These are phyloP conservation scores for Pocillopora grandis DNA, from an alignment of 92 coral and sea anemone genomes.

Conservation along the genomic window DNA sequence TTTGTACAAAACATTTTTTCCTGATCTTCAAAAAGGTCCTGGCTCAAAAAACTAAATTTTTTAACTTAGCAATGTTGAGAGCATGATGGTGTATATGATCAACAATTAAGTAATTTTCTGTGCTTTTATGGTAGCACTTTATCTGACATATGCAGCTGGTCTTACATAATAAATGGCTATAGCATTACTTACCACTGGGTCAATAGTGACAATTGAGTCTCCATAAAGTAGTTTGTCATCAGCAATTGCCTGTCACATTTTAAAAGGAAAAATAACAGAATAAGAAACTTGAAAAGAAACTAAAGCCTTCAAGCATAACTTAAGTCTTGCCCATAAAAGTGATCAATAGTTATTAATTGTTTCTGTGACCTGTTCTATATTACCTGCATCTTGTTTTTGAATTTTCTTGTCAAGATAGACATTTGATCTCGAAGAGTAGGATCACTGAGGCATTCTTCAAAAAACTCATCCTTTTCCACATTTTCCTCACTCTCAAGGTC, in stretches of 20 bases:
- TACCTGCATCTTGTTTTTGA: slow-evolving; percentile 80
- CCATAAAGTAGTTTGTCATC: slow-evolving; percentile 87
- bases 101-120: too few species aligned
- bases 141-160: not conserved
- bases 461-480: slow-evolving; percentile 82
- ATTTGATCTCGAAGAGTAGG: slow-evolving; percentile 90
- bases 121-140: too few species aligned
- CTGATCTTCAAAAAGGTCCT: not conserved
- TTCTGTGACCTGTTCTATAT: not conserved
- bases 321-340: too few species aligned
- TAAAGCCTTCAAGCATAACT: not conserved
- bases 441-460: slow-evolving; percentile 87
- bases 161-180: not conserved
- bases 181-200: slow-evolving; percentile 77
- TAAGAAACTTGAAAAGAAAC: too few species aligned
- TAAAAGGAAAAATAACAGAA: not conserved
- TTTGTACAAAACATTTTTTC: not conserved
- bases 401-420: slow-evolving; percentile 83
- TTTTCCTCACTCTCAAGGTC: slow-evolving; percentile 85
- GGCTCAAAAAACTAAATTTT: not conserved
- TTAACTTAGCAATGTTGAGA: too few species aligned
- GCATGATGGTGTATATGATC: too few species aligned
- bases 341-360: too few species aligned
- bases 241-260: slow-evolving; percentile 55
- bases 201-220: slow-evolving; percentile 89